Evolutionary conservation across 2,797 vertebrate species (phyloP), one percentile per base, ranked within the genome.

Genomic region (Muscicapa striata): DNA sequence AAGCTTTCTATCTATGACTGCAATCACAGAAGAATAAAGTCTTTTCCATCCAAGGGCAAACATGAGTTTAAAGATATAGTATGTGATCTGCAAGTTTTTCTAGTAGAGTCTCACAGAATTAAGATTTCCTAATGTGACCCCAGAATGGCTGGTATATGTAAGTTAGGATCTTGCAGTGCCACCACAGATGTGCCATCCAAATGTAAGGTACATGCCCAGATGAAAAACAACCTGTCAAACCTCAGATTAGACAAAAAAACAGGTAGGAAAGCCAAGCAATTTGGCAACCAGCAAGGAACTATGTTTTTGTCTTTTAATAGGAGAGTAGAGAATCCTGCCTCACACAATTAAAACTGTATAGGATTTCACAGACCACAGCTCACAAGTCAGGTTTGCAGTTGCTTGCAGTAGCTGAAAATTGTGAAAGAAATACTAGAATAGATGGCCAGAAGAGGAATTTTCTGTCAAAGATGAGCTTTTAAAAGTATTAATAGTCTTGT

Each of bases 401-500:
- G 51, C 24, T 74, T 58, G 43, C 20, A 63, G 54, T 51, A 76
- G 41, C 49, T 84, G 72, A 79, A 92, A 62, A 66, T 30, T 88
- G 58, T 32, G 43, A 76, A 59, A 85, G 9, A 45, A 87, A 83
- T 26, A 64, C 34, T 58, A 77, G 30, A 10, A 87, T 36, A 68
- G 16, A 81, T 72, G 36, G 46, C 68, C 89, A 23, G 18, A 58
- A 87, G 89, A 81, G 18, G n/a, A 72, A 75, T 61, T 91, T 85
- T 89, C 46, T 90, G 45, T 59, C 67, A 72, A 78, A 78, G 38
- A 78, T 64, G 62, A 95, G 91, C 73, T 94, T 89, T 19, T 55
- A 52, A 87, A 94, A 91, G 68, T 73, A 72, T 94, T 91, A 94
- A 66, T 84, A 92, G 43, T 32, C 66, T 58, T 80, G 23, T 93